These are phyloP conservation scores for Aphelenchoides fujianensis DNA, from an alignment of 1,140 invertebrate genomes.

Conservation along the genomic window DNA sequence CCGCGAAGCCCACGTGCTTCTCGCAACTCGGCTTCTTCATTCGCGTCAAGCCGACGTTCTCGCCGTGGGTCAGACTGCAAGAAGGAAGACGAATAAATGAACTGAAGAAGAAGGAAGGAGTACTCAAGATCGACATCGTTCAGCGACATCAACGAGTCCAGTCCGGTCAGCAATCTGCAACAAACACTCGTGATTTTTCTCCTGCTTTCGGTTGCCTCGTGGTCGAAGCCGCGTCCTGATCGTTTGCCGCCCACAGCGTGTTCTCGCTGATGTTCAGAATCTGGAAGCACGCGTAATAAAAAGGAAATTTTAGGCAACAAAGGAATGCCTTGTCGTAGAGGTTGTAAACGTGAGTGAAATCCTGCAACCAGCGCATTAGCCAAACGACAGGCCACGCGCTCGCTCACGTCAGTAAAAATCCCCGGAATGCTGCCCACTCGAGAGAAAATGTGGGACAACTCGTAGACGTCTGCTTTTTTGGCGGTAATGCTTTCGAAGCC, in stretches of 20 bases:
- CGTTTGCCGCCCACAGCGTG: slow-evolving; percentile 1
- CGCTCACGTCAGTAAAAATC: not conserved
- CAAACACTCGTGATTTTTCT: too few species aligned
- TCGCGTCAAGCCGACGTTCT: not conserved
- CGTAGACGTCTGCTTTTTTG: not conserved
- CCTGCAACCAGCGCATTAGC: not conserved
- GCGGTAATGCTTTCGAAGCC: not conserved
- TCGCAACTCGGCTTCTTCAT: not conserved
- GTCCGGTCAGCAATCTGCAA: not conserved
- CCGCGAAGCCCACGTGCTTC: not conserved
- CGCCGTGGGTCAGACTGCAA: not conserved
- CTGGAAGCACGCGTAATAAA: too few species aligned
- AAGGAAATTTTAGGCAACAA: too few species aligned
- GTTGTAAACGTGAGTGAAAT: not conserved
- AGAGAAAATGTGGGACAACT: slow-evolving; percentile 3
- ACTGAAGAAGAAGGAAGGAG: slow-evolving; percentile 5
- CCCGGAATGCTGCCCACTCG: not conserved
- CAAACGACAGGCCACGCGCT: too few species aligned
- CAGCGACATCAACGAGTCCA: not conserved
- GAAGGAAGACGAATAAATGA: not conserved
- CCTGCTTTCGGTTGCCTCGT: too few species aligned
- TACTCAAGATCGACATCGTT: not conserved
- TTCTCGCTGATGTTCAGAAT: slow-evolving; percentile 10
- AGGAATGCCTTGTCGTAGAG: slow-evolving; percentile 12
- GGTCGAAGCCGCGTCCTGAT: not conserved